A percentile compares a stretch with the other conserved stretches of the same genome.
Conservation (phyloP, 2,797 vertebrate species). For the Strix occidentalis region DNA sequence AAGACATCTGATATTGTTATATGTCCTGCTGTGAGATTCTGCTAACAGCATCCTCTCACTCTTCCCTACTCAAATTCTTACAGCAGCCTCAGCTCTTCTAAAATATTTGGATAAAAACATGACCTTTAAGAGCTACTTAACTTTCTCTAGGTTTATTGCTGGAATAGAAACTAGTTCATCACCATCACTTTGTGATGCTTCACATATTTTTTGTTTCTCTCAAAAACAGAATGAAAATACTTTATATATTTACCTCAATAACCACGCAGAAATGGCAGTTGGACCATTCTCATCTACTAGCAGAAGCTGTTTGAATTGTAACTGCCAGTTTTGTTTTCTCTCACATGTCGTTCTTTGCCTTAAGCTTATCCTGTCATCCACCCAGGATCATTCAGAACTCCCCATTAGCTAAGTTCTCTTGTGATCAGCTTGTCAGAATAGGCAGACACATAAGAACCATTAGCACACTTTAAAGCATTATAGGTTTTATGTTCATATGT, state of each 20-base stretch:
- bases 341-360: not conserved
- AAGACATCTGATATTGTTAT: not conserved
- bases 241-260: not conserved
- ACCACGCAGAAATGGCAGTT: not conserved
- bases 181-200: not conserved
- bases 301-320: not conserved
- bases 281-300: not conserved
- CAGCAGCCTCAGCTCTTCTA: not conserved
- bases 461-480: fast-evolving
- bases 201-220: not conserved
- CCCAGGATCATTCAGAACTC: not conserved
- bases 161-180: not conserved
- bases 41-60: not conserved
- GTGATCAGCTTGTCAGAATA: not conserved
- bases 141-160: not conserved
- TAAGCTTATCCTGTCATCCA: not conserved
- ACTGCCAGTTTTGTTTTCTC: not conserved
- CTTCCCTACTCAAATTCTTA: not conserved
- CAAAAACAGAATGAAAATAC: not conserved
- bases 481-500: not conserved
- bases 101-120: not conserved
- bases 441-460: not conserved
- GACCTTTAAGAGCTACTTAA: not conserved
- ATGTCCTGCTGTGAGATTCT: not conserved
- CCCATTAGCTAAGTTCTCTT: not conserved